phyloP scores from a whole-genome alignment of 2,797 vertebrate species.

The Peromyscus nudipes region DNA sequence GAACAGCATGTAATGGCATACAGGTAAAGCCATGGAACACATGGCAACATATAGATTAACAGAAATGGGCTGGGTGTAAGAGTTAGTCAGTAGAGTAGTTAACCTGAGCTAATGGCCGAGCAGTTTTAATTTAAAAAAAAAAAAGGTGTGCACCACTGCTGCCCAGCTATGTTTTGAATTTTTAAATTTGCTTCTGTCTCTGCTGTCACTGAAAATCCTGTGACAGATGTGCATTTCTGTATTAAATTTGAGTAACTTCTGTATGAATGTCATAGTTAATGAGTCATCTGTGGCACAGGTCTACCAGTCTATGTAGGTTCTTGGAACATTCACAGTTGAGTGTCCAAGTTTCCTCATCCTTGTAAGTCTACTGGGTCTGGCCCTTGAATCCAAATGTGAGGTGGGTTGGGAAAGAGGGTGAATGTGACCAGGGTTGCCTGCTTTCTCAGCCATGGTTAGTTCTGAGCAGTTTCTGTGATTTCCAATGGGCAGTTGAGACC shows the following conservation, averaged over 20 bases:
- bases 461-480: not conserved
- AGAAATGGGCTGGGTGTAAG: too few species aligned
- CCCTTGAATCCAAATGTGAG: not conserved
- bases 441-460: not conserved
- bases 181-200: not conserved
- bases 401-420: not conserved
- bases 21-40: too few species aligned
- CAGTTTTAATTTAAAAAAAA: too few species aligned
- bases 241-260: conserved; percentile 43
- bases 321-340: not conserved
- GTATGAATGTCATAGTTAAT: not conserved
- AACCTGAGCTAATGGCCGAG: too few species aligned
- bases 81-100: too few species aligned
- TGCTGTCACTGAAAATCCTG: conserved; percentile 14
- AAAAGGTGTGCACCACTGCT: too few species aligned
- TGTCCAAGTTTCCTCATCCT: not conserved
- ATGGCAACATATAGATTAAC: too few species aligned
- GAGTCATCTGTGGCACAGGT: not conserved
- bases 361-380: not conserved
- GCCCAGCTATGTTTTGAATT: not conserved
- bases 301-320: not conserved
- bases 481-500: accelerated
- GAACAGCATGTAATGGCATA: too few species aligned
- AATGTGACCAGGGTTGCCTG: accelerated
- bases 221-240: not conserved